These are phyloP conservation scores for Bolborhynchus lineola DNA, from an alignment of 2,113 vertebrate genomes.

Conservation along the genomic window DNA sequence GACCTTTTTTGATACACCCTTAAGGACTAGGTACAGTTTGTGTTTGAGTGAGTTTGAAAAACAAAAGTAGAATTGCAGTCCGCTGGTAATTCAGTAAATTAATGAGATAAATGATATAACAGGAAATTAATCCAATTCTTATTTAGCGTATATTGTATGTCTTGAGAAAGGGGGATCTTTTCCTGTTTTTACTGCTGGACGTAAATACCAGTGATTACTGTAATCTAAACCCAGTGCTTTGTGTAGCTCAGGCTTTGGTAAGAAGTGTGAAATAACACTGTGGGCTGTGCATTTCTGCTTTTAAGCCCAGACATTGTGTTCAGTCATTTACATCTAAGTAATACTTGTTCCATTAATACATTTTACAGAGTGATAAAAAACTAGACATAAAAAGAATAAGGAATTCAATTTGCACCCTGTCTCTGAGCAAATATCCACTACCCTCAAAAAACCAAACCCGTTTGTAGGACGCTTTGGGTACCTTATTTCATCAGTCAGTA, in stretches of 20 bases:
- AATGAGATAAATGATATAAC: not conserved
- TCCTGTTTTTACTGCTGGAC: not conserved
- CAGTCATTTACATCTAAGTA: not conserved
- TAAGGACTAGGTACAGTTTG: not conserved
- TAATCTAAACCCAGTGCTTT: not conserved
- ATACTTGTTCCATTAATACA: not conserved
- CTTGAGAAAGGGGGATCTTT: not conserved
- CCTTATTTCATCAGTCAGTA: not conserved
- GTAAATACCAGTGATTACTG: not conserved
- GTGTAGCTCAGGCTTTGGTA: not conserved
- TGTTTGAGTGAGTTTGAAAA: not conserved
- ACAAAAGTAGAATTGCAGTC: not conserved
- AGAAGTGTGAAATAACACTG: not conserved
- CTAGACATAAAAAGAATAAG: not conserved
- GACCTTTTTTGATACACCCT: not conserved
- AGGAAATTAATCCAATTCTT: not conserved
- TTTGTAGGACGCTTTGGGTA: not conserved
- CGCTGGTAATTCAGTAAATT: not conserved
- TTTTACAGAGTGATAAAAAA: not conserved
- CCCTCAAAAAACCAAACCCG: rapidly evolving
- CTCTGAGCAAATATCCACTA: not conserved
- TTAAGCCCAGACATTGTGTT: not conserved
- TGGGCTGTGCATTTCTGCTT: not conserved
- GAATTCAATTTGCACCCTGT: not conserved
- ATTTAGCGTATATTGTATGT: not conserved